Evolutionary conservation across 2,113 vertebrate species (phyloP).

Genomic region (Toxotes jaculatrix): DNA sequence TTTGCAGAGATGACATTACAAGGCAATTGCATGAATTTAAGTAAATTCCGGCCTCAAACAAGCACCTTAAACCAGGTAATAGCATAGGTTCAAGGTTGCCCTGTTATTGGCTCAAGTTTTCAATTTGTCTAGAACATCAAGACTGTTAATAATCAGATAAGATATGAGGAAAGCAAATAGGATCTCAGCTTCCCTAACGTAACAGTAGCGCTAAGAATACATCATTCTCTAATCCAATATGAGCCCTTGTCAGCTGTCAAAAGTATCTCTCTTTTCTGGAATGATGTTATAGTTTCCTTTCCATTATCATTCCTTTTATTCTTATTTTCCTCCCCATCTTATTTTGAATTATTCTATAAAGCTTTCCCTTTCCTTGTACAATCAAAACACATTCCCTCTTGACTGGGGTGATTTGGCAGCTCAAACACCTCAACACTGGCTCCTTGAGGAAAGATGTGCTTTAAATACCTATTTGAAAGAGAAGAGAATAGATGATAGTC

Average conservation of each 20-base stretch:
- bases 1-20: constrained; percentile 19
- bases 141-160: constrained; percentile 19
- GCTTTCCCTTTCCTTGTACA: constrained; percentile 54
- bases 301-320: constrained; percentile 65
- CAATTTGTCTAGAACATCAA: not conserved
- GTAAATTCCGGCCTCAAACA: not conserved
- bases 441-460: constrained; percentile 60
- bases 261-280: constrained; percentile 43
- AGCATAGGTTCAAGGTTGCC: not conserved
- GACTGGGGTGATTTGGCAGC: constrained; percentile 57
- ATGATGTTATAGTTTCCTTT: constrained; percentile 54
- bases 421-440: constrained; percentile 33
- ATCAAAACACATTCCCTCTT: constrained; percentile 67
- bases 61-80: not conserved
- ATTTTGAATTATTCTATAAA: constrained; percentile 72
- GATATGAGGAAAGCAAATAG: constrained; percentile 20
- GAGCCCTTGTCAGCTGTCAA: constrained; percentile 43
- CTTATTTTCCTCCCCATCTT: constrained; percentile 59
- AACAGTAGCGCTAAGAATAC: constrained; percentile 32
- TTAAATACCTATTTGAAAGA: constrained; percentile 72
- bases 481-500: constrained; percentile 53
- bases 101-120: not conserved
- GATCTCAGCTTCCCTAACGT: constrained; percentile 17
- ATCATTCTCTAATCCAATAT: constrained; percentile 48
- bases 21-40: not conserved